A percentile compares a stretch with the other conserved stretches of the same genome.
Conservation (phyloP, 2,113 vertebrate species). For the Actinemys pallida region DNA sequence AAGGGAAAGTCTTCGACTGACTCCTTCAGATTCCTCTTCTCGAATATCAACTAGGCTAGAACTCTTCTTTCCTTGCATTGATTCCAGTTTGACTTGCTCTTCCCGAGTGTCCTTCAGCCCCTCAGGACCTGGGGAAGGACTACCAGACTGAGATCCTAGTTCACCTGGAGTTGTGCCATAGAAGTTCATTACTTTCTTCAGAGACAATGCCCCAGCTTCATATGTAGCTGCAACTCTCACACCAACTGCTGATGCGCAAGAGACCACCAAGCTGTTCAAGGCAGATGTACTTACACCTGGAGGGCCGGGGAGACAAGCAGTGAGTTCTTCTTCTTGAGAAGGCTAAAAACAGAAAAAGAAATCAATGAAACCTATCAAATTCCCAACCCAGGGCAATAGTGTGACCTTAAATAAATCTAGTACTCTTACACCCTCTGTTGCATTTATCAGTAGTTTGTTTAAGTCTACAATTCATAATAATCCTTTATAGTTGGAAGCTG, state of each 20-base stretch:
- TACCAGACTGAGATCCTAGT: constrained; percentile 41
- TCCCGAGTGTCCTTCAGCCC: constrained; percentile 79
- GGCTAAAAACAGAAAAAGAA: constrained; percentile 77
- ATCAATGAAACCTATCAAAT: background rate
- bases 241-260: constrained; percentile 94
- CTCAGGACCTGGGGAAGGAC: constrained; percentile 67
- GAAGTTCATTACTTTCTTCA: constrained; percentile 97
- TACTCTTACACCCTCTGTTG: background rate
- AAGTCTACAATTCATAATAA: background rate
- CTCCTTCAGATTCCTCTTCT: constrained; percentile 91
- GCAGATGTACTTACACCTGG: constrained; percentile 82
- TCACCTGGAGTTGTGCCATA: constrained; percentile 79
- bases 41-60: constrained; percentile 96
- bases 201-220: constrained; percentile 90
- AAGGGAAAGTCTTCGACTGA: constrained; percentile 93
- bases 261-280: constrained; percentile 93
- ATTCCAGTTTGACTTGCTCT: constrained; percentile 88
- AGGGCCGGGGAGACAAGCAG: constrained; percentile 77
- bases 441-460: background rate
- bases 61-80: constrained; percentile 95
- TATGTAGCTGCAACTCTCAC: constrained; percentile 95
- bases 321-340: constrained; percentile 68
- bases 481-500: background rate
- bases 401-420: background rate
- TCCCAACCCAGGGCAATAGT: background rate